Base-by-base conservation (phyloP, 1,140 invertebrate genomes). In the Hesperophylax magnus region DNA sequence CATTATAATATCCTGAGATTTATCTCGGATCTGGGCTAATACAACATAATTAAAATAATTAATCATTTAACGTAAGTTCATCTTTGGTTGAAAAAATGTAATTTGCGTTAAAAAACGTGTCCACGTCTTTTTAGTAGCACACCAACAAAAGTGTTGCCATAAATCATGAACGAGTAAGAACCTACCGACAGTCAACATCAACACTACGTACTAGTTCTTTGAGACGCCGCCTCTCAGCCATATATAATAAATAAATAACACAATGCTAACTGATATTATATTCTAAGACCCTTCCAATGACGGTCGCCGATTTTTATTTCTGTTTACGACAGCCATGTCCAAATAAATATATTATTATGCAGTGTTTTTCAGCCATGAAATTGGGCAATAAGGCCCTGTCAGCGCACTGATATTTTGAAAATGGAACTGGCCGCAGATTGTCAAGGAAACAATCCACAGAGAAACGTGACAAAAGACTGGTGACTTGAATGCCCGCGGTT, bases 361-460 rank as follows among this genome's bases (percentile, higher is more conserved):
- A 47, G 9, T 47, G 8, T 47, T 47, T 27, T 47, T 47, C 56
- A 22, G n/a, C 56, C 56, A 58, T 58, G 56, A 58, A 58, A 58
- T 58, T 58, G 56, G 22, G 56, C 56, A 58, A 58, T 58, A 58
- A 58, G 56, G 56, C n/a, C n/a, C 56, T 58, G 56, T 58, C 56
- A 58, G 22, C 56, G n/a, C 56, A 20, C 56, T 18, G 39, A 47
- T 47, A 47, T 47, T 47, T 47, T 47, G 9, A 47, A 47, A 47
- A 47, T 47, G 39, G 39, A 47, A 14, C 11, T 39, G 34, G 34
- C 34, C 34, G 34, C 34, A 39, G 34, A 39, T n/a, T 8, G 34
- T 39, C 34, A 39, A 9, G 39, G 39, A 47, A 47, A 47, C 8
- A 58, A 58, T 22, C 56, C 56, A 58, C 18, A 58, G 39, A 47